These are phyloP conservation scores for Bergia sp. DNA, from an alignment of 92 coral and sea anemone species.

Conservation along the genomic window DNA sequence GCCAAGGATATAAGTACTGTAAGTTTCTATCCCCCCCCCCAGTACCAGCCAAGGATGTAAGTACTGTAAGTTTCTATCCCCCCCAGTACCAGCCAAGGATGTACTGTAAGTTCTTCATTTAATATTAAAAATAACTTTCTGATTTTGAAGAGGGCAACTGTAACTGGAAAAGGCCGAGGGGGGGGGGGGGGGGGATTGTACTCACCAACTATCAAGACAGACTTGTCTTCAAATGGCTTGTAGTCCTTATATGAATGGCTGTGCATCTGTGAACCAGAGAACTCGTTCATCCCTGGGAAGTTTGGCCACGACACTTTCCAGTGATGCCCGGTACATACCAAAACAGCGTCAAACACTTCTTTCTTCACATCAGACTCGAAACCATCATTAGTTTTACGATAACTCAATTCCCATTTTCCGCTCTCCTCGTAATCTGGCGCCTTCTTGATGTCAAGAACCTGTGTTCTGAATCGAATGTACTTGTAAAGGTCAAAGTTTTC, in stretches of 20 bases:
- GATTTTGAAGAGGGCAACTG: no score
- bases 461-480: conserved; percentile 67
- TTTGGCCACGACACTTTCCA: conserved; percentile 50
- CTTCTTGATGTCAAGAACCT: conserved; percentile 66
- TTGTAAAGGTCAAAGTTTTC: conserved; percentile 81
- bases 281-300: conserved; percentile 36
- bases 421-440: conserved; percentile 65
- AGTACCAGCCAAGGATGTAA: no score
- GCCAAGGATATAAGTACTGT: no score
- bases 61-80: no score
- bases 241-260: conserved; percentile 52
- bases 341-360: conserved; percentile 47
- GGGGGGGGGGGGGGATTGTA: not conserved
- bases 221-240: conserved; percentile 41
- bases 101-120: no score
- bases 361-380: conserved; percentile 20
- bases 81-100: no score
- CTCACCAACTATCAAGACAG: conserved; percentile 51
- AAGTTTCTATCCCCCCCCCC: no score
- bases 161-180: no score
- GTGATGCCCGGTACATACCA: conserved; percentile 56
- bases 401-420: conserved; percentile 73
- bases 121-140: no score
- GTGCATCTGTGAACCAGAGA: conserved; percentile 47
- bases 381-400: conserved; percentile 10